Base-by-base conservation (phyloP, 2,113 vertebrate genomes). In the Tangachromis dhanisi region DNA sequence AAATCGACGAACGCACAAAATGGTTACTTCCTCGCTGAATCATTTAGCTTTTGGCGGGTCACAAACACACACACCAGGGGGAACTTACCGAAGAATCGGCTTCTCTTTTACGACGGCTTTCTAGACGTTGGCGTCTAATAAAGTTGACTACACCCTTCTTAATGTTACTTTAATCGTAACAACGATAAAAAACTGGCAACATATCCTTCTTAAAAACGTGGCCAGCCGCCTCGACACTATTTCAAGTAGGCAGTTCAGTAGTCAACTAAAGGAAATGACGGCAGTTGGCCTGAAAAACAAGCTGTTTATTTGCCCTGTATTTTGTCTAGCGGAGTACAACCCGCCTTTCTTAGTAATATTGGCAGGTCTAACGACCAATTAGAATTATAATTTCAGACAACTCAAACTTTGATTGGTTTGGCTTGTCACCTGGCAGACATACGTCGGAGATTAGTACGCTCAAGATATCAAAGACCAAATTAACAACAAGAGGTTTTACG, bases 11-110 rank as follows among this genome's bases (percentile, higher is more conserved):
- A 12, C 33, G 12, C 4, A 63, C 87, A 92, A 90, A 92, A 93
- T 83, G 89, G 93, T 87, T 55, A 89, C 92, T 92, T 95, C 89
- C 93, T 90, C 24, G 21, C 13, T 16, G 54, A 59, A 38, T 10
- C 55, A 29, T n/a, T 17, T 4, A 16, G 59, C 53, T 94, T 96
- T 95, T 95, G 95, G 95, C 95, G 95, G 86, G 92, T 80, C 83
- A 54, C 83, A 24, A 57, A 33, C 9, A 59, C 59, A 26, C 78
- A 78, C 42, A 49, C 26, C 45, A 33, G 26, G 55, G 24, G 35
- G 17, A 40, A 49, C 54, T 71, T 57, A 66, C 31, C 21, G 4
- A 16, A 38, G 8, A 63, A 73, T 85, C 10, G 4, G 38, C 21
- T 13, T 26, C 40, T 33, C 21, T 81, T 4, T 29, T 21, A 45